Conservation (phyloP, 2,888 invertebrate species). For the Drosophila borborema region DNA sequence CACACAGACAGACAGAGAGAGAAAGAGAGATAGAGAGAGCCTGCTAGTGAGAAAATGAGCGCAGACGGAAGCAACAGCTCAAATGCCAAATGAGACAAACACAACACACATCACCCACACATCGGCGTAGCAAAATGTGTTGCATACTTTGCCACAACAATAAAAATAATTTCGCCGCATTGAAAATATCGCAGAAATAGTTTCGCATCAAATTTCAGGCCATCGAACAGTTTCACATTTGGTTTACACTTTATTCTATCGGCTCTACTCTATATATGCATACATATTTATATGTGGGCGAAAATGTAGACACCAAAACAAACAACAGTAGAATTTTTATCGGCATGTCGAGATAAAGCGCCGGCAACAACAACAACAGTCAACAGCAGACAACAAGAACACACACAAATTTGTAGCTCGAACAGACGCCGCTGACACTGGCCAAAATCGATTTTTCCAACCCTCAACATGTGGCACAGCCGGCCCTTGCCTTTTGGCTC, state of each 20-base stretch:
- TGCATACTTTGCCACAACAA: conserved; percentile 74
- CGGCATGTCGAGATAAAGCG: conserved; percentile 59
- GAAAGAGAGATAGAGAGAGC: conserved; percentile 1
- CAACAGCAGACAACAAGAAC: conserved; percentile 30
- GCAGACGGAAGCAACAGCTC: conserved; percentile 74
- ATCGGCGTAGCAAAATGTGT: conserved; percentile 61
- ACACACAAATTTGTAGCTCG: conserved; percentile 32
- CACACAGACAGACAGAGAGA: conserved; percentile 3
- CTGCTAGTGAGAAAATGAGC: neutral
- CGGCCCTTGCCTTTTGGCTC: conserved; percentile 25
- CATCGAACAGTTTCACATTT: conserved; percentile 36
- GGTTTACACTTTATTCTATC: conserved; percentile 11
- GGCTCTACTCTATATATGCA: neutral
- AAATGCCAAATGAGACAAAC: conserved; percentile 58
- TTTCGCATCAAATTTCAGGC: conserved; percentile 38
- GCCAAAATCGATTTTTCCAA: conserved; percentile 83
- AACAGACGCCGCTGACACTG: conserved; percentile 41
- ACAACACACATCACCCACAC: conserved; percentile 6
- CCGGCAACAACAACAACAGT: conserved; percentile 42
- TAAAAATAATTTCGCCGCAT: conserved; percentile 36
- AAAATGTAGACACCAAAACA: conserved; percentile 29
- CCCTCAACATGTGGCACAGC: conserved; percentile 57
- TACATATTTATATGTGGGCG: conserved; percentile 6
- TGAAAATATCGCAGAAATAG: conserved; percentile 36
- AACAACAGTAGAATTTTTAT: conserved; percentile 58